phyloP scores from a whole-genome alignment of 1,140 invertebrate genomes.

The Pararge aegeria region DNA sequence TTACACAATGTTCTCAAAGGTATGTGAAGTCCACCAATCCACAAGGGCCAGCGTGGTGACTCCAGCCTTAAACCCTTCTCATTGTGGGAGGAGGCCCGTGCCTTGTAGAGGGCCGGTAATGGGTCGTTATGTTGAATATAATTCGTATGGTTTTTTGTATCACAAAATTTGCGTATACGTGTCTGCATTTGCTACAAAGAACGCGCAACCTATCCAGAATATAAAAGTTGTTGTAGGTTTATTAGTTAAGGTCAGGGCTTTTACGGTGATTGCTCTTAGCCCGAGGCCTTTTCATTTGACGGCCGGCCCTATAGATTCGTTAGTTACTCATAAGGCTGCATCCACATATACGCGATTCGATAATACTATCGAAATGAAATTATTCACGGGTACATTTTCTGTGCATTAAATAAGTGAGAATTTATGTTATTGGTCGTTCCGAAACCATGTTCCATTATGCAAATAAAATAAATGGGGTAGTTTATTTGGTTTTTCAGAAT shows the following conservation, averaged over 20 bases:
- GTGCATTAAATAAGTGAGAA: too few species aligned
- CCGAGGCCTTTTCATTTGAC: conserved; percentile 33
- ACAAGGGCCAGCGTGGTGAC: too few species aligned
- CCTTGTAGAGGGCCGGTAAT: too few species aligned
- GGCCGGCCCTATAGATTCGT: conserved; percentile 28
- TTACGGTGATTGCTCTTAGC: conserved; percentile 55
- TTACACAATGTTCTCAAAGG: too few species aligned
- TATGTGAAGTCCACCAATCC: too few species aligned
- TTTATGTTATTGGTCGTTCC: too few species aligned
- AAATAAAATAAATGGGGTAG: too few species aligned
- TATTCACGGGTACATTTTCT: not conserved
- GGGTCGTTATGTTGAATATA: too few species aligned
- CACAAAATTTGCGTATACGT: not conserved
- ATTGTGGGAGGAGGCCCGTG: too few species aligned
- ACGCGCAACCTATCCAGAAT: conserved; percentile 42
- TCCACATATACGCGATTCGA: not conserved
- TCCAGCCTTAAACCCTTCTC: too few species aligned
- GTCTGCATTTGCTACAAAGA: conserved; percentile 42
- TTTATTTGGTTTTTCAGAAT: too few species aligned
- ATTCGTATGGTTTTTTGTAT: too few species aligned
- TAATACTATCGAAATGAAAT: not conserved
- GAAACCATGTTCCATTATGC: not conserved
- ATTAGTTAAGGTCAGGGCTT: conserved; percentile 50
- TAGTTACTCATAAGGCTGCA: conserved; percentile 1
- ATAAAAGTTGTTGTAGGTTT: conserved; percentile 37